Evolutionary conservation across 37 sponge, comb jelly and placozoan species (phyloP).

Genomic region (Axinella damicornis): DNA sequence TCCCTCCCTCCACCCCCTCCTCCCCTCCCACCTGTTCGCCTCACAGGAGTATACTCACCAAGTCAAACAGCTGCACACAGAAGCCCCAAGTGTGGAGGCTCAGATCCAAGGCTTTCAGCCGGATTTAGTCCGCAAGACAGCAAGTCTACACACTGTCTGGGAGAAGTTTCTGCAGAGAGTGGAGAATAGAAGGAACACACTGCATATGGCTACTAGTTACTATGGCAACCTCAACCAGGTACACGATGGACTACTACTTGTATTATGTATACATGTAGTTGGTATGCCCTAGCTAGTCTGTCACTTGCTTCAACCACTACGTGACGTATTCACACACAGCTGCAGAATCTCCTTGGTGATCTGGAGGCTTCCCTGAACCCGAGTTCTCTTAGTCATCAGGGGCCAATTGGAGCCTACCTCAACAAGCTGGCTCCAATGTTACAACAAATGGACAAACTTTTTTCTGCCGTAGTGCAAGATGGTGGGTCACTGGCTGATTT

Average conservation of each 20-base stretch:
- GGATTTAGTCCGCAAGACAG: constrained; percentile 36
- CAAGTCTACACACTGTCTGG: constrained; percentile 47
- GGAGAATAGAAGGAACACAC: constrained; percentile 28
- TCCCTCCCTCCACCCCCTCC: constrained; percentile 6
- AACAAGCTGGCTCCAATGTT: neutral
- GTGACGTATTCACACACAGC: neutral
- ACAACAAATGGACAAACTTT: neutral
- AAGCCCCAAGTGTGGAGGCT: constrained; percentile 23
- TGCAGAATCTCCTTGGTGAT: constrained; percentile 18
- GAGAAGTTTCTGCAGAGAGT: constrained; percentile 52
- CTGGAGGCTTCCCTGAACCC: constrained; percentile 17
- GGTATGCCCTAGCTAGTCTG: neutral
- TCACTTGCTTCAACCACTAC: neutral
- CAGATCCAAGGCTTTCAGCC: constrained; percentile 47
- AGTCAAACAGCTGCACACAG: constrained; percentile 2
- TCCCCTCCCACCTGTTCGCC: no score
- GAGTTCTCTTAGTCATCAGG: neutral
- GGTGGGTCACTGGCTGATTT: neutral
- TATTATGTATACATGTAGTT: no score
- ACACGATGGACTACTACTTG: no score
- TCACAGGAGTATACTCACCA: neutral
- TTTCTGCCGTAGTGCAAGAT: neutral
- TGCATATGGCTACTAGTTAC: constrained; percentile 10
- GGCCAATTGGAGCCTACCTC: neutral
- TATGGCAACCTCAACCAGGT: constrained; percentile 24